A percentile compares a stretch with the other conserved stretches of the same genome.
Evolutionary conservation across 2,888 invertebrate genomes (phyloP).

Genomic region (Mesorhabditis sp.): DNA sequence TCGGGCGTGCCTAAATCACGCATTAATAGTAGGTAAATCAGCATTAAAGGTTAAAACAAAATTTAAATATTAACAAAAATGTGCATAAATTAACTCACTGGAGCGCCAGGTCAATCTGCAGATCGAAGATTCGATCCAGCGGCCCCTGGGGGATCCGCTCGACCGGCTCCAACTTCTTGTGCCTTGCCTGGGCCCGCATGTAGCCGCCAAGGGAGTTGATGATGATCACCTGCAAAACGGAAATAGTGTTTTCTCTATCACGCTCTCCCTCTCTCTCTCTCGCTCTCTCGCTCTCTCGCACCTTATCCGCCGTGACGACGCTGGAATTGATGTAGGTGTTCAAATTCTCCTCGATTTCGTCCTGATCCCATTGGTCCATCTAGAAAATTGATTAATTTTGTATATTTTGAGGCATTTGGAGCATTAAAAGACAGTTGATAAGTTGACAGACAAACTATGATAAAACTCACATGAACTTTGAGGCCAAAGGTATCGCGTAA

Average conservation of each 20-base stretch:
- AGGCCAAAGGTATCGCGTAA: constrained; percentile 44
- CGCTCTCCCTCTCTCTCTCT: neutral
- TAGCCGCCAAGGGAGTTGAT: constrained; percentile 53
- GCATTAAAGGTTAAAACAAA: neutral
- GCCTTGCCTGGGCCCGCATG: constrained; percentile 30
- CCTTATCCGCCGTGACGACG: constrained; percentile 49
- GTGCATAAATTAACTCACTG: constrained; percentile 22
- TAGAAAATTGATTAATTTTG: constrained; percentile 19
- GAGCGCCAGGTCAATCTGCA: constrained; percentile 46
- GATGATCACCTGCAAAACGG: constrained; percentile 36
- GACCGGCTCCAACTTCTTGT: constrained; percentile 23
- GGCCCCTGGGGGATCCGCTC: constrained; percentile 32
- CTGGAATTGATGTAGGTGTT: constrained; percentile 51
- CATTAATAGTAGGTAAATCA: neutral
- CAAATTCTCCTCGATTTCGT: constrained; percentile 50
- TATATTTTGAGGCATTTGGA: constrained; percentile 3
- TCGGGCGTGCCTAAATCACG: constrained; percentile 43
- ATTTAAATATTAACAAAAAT: neutral
- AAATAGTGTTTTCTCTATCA: neutral
- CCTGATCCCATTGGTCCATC: constrained; percentile 51
- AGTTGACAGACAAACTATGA: neutral
- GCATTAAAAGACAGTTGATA: neutral
- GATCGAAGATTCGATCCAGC: constrained; percentile 43
- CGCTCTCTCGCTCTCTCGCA: neutral
- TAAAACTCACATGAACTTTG: constrained; percentile 39